Base-by-base conservation (phyloP, 2,888 invertebrate genomes). In the Rhimphoctona megacephalus region DNA sequence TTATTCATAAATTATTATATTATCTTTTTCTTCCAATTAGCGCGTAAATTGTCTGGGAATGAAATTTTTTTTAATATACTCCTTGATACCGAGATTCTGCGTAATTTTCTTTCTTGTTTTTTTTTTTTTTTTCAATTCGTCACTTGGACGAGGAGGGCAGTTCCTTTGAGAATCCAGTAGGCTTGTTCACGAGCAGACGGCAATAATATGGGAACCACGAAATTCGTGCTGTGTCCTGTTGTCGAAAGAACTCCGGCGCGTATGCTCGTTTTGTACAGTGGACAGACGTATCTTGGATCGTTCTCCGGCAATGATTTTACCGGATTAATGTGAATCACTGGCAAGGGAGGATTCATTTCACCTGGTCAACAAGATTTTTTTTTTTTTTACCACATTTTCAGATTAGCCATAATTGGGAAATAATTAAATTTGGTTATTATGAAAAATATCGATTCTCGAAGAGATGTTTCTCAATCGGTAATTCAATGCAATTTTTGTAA, bases 161-260 rank as follows among this genome's bases (percentile, higher is more conserved):
- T 97, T 86, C 98, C 98, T 91, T 97, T 97, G 67, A 98, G 96
- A 90, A 98, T 98, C 98, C 98, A 98, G 94, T 97, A 98, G 89
- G 97, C 96, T 67, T 97, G 96, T 0, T 95, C 94, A 88, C 96
- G 95, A 25, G 94, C 92, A 0, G 97, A 96, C 0, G 97, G 96
- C 74, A 98, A 92, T 46, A 97, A 94, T 85, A 98, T 96, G 0
- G 97, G 95, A 66, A 98, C 95, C 49, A 98, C 97, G 93, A 98
- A 98, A 95, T 98, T 98, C 1, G 98, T 98, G 90, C 98, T 98
- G 94, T 98, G 98, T 0, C 98, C 98, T 0, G 98, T 98, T 0
- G 98, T 98, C 9, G 98, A 98, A 19, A 98, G 95, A 0, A 96
- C 96, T 64, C 98, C 98, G 33, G 98, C 98, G 85, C 98, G 95